Conservation (phyloP, 1,140 invertebrate genomes). For the Lerema accius region DNA sequence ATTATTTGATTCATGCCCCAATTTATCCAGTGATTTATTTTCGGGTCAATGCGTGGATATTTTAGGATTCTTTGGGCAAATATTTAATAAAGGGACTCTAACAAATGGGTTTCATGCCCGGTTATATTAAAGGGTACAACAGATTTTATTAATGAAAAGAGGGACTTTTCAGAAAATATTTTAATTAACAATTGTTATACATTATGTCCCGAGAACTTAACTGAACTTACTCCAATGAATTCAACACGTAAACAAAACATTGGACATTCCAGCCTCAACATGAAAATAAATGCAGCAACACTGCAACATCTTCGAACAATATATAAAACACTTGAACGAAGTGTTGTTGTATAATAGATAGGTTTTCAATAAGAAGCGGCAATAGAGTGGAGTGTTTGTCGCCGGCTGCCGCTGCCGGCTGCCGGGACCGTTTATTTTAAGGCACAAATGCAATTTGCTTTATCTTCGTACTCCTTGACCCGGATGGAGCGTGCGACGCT, state of each 20-base stretch:
- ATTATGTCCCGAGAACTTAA: no score
- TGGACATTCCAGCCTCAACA: no score
- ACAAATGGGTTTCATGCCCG: background rate
- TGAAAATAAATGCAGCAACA: no score
- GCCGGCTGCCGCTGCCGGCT: background rate
- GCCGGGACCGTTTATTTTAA: slow-evolving; percentile 34
- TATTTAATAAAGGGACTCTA: background rate
- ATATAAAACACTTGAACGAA: no score
- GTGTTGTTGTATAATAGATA: slow-evolving; percentile 9
- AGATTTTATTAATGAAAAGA: background rate
- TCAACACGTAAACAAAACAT: no score
- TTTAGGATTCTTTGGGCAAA: background rate
- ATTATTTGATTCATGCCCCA: slow-evolving; percentile 36
- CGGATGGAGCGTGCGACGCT: slow-evolving; percentile 7
- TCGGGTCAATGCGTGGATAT: slow-evolving; percentile 20
- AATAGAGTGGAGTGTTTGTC: slow-evolving; percentile 22
- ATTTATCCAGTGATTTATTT: slow-evolving; percentile 32
- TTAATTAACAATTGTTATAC: no score
- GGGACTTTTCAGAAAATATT: no score
- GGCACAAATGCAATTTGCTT: slow-evolving; percentile 38
- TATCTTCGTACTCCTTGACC: slow-evolving; percentile 28
- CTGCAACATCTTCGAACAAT: no score
- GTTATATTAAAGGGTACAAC: background rate
- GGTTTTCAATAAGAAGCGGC: slow-evolving; percentile 25
- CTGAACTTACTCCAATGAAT: no score